These are phyloP conservation scores for Caenorhabditis doughertyi DNA, from an alignment of 2,888 invertebrate species.

Conservation along the genomic window DNA sequence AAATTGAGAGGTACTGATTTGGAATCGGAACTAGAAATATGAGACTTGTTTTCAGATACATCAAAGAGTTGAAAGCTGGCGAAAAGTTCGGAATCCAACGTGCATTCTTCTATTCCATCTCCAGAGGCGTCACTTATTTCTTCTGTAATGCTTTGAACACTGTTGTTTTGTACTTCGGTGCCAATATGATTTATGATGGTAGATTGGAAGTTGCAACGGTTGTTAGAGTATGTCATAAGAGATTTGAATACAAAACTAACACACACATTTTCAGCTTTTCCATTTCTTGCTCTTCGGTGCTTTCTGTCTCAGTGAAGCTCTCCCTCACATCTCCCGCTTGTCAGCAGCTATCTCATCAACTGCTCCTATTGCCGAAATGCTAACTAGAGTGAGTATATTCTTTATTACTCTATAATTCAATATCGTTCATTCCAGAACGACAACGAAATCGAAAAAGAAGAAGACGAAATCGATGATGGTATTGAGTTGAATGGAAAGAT, in stretches of 20 bases:
- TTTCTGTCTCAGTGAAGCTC: constrained; percentile 53
- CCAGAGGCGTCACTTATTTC: constrained; percentile 81
- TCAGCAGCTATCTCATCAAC: constrained; percentile 46
- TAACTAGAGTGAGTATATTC: constrained; percentile 39
- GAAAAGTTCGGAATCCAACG: constrained; percentile 72
- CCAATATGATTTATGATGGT: constrained; percentile 67
- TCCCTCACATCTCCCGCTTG: constrained; percentile 43
- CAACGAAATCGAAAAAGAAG: constrained; percentile 70
- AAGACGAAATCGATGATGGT: constrained; percentile 82
- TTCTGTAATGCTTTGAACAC: constrained; percentile 81
- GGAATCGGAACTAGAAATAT: background rate
- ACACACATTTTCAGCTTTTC: constrained; percentile 36
- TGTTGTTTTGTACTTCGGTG: constrained; percentile 74
- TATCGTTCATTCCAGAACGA: constrained; percentile 62
- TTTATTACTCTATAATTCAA: too few relatives aligned
- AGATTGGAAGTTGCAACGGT: constrained; percentile 28
- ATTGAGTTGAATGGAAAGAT: constrained; percentile 83
- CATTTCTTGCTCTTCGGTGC: constrained; percentile 50
- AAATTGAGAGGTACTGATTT: constrained; percentile 32
- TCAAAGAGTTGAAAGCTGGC: constrained; percentile 69
- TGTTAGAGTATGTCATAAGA: constrained; percentile 25
- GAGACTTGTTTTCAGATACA: constrained; percentile 71
- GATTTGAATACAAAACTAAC: background rate
- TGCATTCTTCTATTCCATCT: constrained; percentile 80
- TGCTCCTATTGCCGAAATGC: constrained; percentile 50